Base-by-base conservation (phyloP, 2,888 invertebrate genomes). In the Coecobrya sp. region DNA sequence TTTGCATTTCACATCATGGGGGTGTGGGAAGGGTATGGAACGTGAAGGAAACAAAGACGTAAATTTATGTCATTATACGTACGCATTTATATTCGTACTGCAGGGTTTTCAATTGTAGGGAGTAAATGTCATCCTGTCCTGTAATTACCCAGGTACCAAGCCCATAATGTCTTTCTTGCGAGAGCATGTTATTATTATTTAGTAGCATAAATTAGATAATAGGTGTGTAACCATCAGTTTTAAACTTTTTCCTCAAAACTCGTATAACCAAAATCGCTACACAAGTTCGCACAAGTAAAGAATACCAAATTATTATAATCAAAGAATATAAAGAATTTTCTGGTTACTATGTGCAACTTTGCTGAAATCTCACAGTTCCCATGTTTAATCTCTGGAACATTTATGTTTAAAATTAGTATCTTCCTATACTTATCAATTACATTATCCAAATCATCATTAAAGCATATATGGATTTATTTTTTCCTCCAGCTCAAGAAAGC, bases 81-180 rank as follows among this genome's bases (percentile, higher is more conserved):
- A 73, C 19, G 42, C 5, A 19, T 42, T 16, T 73, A 42, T 42
- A 22, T 10, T n/a, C 0, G n/a, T 4, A 42, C 19, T 42, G 3
- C 7, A 42, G 13, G 36, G 19, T 73, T 73, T 42, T 8, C 42
- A 73, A 42, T 73, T 42, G 68, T 36, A 68, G 68, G n/a, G 36
- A 68, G 36, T 36, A 30, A 36, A 30, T 36, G 42, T 73, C 19
- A 5, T 42, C 73, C 11, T 65, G 65, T 4, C 1, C 2, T 73
- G 42, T 73, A 73, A 73, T 73, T 73, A 73, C 0, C 73, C 36
- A 73, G 36, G 19, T 42, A 45, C 76, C 76, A 76, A 76, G 45
- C 76, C 76, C 76, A 76, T 76, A 76, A 73, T 73, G 68, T 68
- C 73, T 73, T 25, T 76, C 22, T 76, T 22, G 76, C n/a, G 76